Evolutionary conservation across 2,888 invertebrate genomes (phyloP).

Genomic region (Amaurobius ferox): DNA sequence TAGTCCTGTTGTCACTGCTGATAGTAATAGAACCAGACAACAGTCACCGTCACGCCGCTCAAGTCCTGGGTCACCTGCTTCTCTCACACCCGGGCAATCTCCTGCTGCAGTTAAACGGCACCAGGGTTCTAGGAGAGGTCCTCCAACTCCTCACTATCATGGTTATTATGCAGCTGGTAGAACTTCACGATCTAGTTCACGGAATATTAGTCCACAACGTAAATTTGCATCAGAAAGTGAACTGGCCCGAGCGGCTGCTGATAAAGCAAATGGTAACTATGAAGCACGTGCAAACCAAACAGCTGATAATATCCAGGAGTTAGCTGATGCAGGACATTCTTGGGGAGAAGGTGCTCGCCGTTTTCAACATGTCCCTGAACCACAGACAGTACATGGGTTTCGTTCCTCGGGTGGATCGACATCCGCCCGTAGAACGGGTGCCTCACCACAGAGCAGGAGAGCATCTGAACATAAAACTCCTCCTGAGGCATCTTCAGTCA

Average conservation of each 20-base stretch:
- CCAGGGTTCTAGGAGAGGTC: conserved; percentile 23
- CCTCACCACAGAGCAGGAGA: conserved; percentile 51
- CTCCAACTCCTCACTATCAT: conserved; percentile 20
- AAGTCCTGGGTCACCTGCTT: conserved; percentile 63
- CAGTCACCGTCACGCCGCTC: conserved; percentile 58
- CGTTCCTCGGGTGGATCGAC: conserved; percentile 6
- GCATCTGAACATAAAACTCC: conserved; percentile 39
- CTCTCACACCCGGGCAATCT: conserved; percentile 65
- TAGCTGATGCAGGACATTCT: conserved; percentile 42
- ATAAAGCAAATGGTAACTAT: conserved; percentile 67
- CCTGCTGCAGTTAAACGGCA: conserved; percentile 60
- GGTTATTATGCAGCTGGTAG: conserved; percentile 37
- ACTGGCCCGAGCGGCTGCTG: conserved; percentile 68
- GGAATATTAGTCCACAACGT: conserved; percentile 62
- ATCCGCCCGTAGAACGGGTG: conserved; percentile 7
- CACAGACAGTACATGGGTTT: conserved; percentile 23
- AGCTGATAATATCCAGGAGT: conserved; percentile 66
- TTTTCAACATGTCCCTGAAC: conserved; percentile 22
- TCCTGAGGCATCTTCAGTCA: conserved; percentile 29
- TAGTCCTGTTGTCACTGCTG: conserved; percentile 53
- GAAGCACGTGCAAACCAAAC: conserved; percentile 69
- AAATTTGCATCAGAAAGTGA: conserved; percentile 74
- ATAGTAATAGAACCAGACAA: conserved; percentile 22
- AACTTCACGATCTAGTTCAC: conserved; percentile 26
- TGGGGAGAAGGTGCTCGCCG: conserved; percentile 40